These are phyloP conservation scores for Caenorhabditis panamensis DNA, from an alignment of 2,888 invertebrate species.

Conservation along the genomic window DNA sequence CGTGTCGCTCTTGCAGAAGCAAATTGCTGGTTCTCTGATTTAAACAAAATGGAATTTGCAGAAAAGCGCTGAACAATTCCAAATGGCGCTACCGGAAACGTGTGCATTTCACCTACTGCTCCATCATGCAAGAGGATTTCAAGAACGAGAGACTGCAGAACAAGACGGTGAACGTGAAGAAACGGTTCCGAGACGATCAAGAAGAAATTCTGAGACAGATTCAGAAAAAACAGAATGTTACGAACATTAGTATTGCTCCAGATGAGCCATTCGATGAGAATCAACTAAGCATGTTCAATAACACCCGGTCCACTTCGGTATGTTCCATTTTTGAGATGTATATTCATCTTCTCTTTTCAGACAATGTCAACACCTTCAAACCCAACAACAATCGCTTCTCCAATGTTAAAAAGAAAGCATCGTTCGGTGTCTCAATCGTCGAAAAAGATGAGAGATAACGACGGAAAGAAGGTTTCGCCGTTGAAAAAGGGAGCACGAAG, in stretches of 20 bases:
- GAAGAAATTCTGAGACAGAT: conserved; percentile 67
- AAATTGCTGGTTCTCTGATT: neutral
- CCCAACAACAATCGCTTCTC: conserved; percentile 33
- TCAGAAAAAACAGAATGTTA: conserved; percentile 71
- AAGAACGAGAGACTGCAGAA: conserved; percentile 66
- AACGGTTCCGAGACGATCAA: conserved; percentile 62
- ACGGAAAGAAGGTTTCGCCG: conserved; percentile 26
- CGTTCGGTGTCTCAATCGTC: conserved; percentile 3
- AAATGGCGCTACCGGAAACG: conserved; percentile 80
- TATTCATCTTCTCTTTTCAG: too few species aligned
- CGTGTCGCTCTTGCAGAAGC: neutral
- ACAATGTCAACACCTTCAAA: conserved; percentile 38
- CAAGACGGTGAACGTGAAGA: conserved; percentile 52
- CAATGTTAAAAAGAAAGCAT: conserved; percentile 54
- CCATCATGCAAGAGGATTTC: conserved; percentile 73
- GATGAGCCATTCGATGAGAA: conserved; percentile 47
- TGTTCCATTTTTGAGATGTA: too few species aligned
- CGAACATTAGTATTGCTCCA: conserved; percentile 65
- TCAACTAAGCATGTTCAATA: neutral
- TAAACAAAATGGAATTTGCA: conserved; percentile 36
- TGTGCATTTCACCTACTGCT: conserved; percentile 81
- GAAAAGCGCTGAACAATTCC: conserved; percentile 77
- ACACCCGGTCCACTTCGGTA: conserved; percentile 30
- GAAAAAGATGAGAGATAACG: conserved; percentile 41
- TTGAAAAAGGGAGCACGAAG: conserved; percentile 11